Conservation (phyloP, 2,888 invertebrate genomes). For the Meganola albula region DNA sequence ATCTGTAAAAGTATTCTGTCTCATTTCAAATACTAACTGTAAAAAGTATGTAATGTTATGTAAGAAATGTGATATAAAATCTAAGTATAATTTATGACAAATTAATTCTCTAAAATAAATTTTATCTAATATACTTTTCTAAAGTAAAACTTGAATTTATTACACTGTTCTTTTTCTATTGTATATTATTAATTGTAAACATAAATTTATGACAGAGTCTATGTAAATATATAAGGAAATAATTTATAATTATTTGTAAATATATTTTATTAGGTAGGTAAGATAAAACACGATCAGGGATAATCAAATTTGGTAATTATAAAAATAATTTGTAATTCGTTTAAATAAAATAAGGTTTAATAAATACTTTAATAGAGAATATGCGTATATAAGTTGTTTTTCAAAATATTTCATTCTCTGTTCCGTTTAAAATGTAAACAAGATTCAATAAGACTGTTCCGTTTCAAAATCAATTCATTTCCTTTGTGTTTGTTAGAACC, state of each 20-base stretch:
- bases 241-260: constrained; percentile 17
- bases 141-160: constrained; percentile 31
- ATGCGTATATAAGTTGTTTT: too few species aligned
- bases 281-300: too few species aligned
- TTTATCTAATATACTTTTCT: constrained; percentile 36
- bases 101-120: constrained; percentile 24
- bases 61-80: constrained; percentile 46
- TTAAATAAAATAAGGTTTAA: too few species aligned
- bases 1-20: constrained; percentile 18
- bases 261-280: too few species aligned
- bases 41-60: constrained; percentile 32
- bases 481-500: too few species aligned
- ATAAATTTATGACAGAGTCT: constrained; percentile 16
- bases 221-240: constrained; percentile 27
- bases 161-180: too few species aligned
- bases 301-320: too few species aligned
- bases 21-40: constrained; percentile 23
- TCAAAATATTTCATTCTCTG: too few species aligned
- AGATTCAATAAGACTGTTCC: constrained; percentile 5
- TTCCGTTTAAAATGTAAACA: too few species aligned
- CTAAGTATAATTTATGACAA: constrained; percentile 28
- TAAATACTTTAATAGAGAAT: too few species aligned
- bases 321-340: too few species aligned
- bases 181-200: too few species aligned
- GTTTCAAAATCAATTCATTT: constrained; percentile 10